phyloP scores from a whole-genome alignment of 2,113 vertebrate genomes.

The Eleginops maclovinus region DNA sequence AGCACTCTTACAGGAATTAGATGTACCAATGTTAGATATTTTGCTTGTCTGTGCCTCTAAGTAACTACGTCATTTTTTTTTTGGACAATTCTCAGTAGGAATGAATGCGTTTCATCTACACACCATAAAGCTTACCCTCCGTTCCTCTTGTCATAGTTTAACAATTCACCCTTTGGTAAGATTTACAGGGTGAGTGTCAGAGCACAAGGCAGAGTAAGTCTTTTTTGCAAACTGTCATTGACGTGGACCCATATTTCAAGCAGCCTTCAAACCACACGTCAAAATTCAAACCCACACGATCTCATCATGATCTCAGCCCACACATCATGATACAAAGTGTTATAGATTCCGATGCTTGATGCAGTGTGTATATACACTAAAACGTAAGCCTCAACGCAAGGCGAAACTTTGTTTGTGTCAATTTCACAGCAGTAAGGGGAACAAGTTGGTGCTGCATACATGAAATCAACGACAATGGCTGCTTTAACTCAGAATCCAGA shows the following conservation, averaged over 20 bases:
- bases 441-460: slow-evolving; percentile 14
- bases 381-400: slow-evolving; percentile 2
- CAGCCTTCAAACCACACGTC: slow-evolving; percentile 59
- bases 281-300: slow-evolving; percentile 55
- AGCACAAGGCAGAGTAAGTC: slow-evolving; percentile 28
- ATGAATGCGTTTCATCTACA: slow-evolving; percentile 31
- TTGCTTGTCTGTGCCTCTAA: too few relatives aligned
- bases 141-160: slow-evolving; percentile 50
- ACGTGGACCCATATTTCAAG: slow-evolving; percentile 58
- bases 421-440: slow-evolving; percentile 32
- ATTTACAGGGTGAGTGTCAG: slow-evolving; percentile 59
- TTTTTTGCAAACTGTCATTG: slow-evolving; percentile 45
- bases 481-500: slow-evolving; percentile 34
- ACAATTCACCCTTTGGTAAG: slow-evolving; percentile 34
- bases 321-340: slow-evolving; percentile 52
- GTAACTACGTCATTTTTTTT: too few relatives aligned
- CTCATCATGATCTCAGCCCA: slow-evolving; percentile 67
- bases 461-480: slow-evolving; percentile 29
- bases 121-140: slow-evolving; percentile 46
- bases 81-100: slow-evolving; percentile 22
- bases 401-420: slow-evolving; percentile 22
- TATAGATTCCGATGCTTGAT: background rate
- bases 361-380: background rate
- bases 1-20: too few relatives aligned
- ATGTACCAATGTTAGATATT: too few relatives aligned